Conservation (phyloP, 2,113 vertebrate species). For the Brachypteracias leptosomus region DNA sequence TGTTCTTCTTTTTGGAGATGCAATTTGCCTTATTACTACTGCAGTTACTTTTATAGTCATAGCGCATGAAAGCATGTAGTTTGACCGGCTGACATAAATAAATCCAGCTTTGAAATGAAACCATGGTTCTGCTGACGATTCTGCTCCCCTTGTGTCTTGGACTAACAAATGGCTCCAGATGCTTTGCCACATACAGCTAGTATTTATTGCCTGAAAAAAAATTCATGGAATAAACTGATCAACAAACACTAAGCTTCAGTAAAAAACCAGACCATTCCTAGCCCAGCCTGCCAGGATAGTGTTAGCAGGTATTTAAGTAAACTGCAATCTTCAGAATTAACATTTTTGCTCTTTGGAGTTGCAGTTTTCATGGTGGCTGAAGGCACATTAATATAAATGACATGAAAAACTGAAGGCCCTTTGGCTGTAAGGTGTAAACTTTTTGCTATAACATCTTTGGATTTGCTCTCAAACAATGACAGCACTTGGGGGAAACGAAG, state of each 20-base stretch:
- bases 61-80: not conserved
- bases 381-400: not conserved
- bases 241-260: not conserved
- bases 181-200: not conserved
- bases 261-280: not conserved
- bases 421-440: not conserved
- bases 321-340: not conserved
- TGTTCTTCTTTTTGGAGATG: not conserved
- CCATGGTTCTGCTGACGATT: not conserved
- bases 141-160: not conserved
- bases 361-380: not conserved
- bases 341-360: not conserved
- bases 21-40: not conserved
- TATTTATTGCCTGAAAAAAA: not conserved
- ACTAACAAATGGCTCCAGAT: constrained; percentile 30
- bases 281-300: not conserved
- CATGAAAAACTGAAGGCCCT: not conserved
- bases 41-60: not conserved
- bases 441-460: not conserved
- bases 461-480: not conserved
- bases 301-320: not conserved
- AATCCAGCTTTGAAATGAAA: not conserved
- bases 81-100: not conserved
- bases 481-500: not conserved
- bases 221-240: not conserved